A percentile compares a stretch with the other conserved stretches of the same genome.
These are phyloP conservation scores for Bimastos eiseni DNA, from an alignment of 2,888 invertebrate species.

Conservation along the genomic window DNA sequence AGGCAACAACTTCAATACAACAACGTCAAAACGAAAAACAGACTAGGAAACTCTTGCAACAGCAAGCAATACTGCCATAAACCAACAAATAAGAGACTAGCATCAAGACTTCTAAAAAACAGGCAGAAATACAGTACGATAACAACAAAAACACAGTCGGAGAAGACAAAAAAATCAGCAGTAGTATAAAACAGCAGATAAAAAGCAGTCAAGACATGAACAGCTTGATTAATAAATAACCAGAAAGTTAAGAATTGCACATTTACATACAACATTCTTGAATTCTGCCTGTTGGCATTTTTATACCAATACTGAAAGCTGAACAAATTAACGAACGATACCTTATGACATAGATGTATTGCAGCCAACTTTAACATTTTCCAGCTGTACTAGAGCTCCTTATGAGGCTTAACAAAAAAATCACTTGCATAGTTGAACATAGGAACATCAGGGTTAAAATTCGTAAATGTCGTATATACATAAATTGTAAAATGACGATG, in stretches of 20 bases:
- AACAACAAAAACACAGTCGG: not conserved
- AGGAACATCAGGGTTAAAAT: not conserved
- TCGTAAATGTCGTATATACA: no score
- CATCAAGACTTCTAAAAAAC: not conserved
- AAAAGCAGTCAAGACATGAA: not conserved
- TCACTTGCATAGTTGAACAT: not conserved
- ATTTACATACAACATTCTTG: not conserved
- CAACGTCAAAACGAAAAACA: not conserved
- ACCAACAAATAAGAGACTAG: not conserved
- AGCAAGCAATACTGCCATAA: constrained; percentile 13
- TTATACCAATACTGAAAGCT: not conserved
- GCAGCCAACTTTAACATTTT: not conserved
- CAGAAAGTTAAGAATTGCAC: constrained; percentile 13
- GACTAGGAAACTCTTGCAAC: not conserved
- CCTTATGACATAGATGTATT: not conserved
- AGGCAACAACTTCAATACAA: not conserved
- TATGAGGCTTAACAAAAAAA: not conserved
- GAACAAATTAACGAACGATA: not conserved
- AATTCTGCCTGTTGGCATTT: not conserved
- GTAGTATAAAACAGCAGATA: constrained; percentile 5
- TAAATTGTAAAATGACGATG: not conserved
- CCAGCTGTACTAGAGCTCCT: not conserved
- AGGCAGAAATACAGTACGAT: not conserved
- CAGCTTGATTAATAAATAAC: constrained; percentile 6
- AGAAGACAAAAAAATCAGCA: not conserved